phyloP scores from a whole-genome alignment of 1,140 invertebrate genomes.

The Octopus sinensis region DNA sequence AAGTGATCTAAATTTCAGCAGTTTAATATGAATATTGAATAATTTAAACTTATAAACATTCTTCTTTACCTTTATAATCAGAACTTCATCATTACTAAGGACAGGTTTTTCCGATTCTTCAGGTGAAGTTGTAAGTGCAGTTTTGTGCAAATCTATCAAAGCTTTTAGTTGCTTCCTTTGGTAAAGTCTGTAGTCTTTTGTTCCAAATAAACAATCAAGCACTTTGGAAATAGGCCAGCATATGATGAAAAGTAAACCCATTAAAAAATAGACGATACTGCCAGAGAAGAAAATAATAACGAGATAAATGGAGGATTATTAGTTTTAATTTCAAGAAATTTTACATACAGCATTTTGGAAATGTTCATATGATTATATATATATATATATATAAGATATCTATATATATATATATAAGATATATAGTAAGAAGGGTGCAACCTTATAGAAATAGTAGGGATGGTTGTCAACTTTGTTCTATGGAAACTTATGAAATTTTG shows the following conservation, averaged over 20 bases:
- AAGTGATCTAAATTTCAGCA: too few species aligned
- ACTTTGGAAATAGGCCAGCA: slow-evolving; percentile 53
- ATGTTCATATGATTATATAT: too few species aligned
- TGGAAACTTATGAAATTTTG: too few species aligned
- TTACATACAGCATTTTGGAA: background rate
- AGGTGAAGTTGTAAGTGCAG: background rate
- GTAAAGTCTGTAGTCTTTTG: slow-evolving; percentile 46
- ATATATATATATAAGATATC: too few species aligned
- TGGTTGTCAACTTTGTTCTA: too few species aligned
- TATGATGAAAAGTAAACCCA: slow-evolving; percentile 49
- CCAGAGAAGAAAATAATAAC: background rate
- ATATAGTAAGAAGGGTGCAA: too few species aligned
- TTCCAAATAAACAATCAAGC: slow-evolving; percentile 48
- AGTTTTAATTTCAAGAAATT: background rate
- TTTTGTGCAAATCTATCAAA: slow-evolving; percentile 45
- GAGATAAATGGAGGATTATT: too few species aligned
- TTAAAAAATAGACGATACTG: slow-evolving; percentile 53
- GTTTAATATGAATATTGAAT: too few species aligned
- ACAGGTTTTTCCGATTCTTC: slow-evolving; percentile 25
- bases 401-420: too few species aligned
- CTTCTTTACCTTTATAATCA: slow-evolving; percentile 46
- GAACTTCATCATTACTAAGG: slow-evolving; percentile 46
- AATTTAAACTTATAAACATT: too few species aligned
- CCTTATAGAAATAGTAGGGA: too few species aligned
- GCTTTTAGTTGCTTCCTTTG: slow-evolving; percentile 47